Evolutionary conservation across 2,797 vertebrate species (phyloP).

Genomic region (Helicolenus hilgendorfi): DNA sequence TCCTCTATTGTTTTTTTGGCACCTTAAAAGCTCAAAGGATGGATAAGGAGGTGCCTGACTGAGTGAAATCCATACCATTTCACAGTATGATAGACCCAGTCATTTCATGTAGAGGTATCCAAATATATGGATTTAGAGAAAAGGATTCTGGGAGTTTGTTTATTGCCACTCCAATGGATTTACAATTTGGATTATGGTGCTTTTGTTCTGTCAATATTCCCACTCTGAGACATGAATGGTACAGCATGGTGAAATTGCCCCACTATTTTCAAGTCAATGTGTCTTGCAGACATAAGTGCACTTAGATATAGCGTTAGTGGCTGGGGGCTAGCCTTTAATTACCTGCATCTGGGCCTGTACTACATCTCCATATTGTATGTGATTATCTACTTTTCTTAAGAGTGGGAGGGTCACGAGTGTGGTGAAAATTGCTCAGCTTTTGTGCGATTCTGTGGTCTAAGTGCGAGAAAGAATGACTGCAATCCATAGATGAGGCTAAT

Average conservation of each 20-base stretch:
- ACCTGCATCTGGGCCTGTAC: conserved; percentile 67
- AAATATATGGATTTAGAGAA: conserved; percentile 48
- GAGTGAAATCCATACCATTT: conserved; percentile 33
- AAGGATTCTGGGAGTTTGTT: conserved; percentile 34
- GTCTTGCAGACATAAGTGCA: conserved; percentile 80
- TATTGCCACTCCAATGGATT: conserved; percentile 57
- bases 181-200: conserved; percentile 52
- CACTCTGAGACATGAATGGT: conserved; percentile 38
- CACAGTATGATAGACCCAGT: conserved; percentile 14
- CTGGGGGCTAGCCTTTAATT: conserved; percentile 74
- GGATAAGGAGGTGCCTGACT: neutral
- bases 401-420: conserved; percentile 69
- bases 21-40: conserved; percentile 24
- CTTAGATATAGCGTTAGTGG: conserved; percentile 68
- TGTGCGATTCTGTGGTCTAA: conserved; percentile 71
- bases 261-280: conserved; percentile 74
- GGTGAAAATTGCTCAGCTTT: conserved; percentile 76
- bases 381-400: conserved; percentile 73
- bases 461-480: conserved; percentile 68
- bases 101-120: conserved; percentile 35
- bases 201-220: conserved; percentile 72
- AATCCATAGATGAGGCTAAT: conserved; percentile 81
- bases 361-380: conserved; percentile 64
- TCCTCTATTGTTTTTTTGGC: conserved; percentile 24
- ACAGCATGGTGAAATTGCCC: conserved; percentile 58